These are phyloP conservation scores for Philhelius pedissequus DNA, from an alignment of 2,888 invertebrate species.

Conservation along the genomic window DNA sequence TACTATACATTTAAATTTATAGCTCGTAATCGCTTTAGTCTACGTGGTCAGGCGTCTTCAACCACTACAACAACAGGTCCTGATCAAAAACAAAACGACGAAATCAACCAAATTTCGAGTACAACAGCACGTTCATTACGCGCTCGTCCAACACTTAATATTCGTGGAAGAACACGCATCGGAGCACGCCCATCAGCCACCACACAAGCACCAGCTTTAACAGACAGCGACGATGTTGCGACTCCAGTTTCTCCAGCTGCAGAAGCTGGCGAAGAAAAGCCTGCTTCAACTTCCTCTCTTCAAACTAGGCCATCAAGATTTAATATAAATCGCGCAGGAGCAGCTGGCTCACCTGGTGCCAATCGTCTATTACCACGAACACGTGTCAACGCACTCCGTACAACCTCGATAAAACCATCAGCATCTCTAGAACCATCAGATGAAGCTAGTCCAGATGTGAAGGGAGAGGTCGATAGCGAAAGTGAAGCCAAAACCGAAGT, in stretches of 20 bases:
- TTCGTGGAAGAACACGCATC: slow-evolving; percentile 76
- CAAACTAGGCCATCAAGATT: slow-evolving; percentile 75
- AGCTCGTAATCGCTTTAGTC: slow-evolving; percentile 78
- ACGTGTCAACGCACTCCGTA: slow-evolving; percentile 71
- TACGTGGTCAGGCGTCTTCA: slow-evolving; percentile 75
- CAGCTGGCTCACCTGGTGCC: slow-evolving; percentile 41
- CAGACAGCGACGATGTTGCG: slow-evolving; percentile 28
- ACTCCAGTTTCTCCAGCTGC: slow-evolving; percentile 68
- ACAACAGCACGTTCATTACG: slow-evolving; percentile 75
- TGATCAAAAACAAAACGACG: slow-evolving; percentile 64
- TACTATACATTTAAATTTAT: slow-evolving; percentile 3
- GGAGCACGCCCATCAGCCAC: slow-evolving; percentile 70
- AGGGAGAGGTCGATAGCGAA: slow-evolving; percentile 70
- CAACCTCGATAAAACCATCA: slow-evolving; percentile 72
- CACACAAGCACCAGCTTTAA: slow-evolving; percentile 73
- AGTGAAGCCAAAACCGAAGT: slow-evolving; percentile 65
- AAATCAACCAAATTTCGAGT: slow-evolving; percentile 71
- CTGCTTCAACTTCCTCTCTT: slow-evolving; percentile 65
- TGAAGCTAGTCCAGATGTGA: slow-evolving; percentile 74
- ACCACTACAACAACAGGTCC: slow-evolving; percentile 70
- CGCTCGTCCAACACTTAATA: slow-evolving; percentile 74
- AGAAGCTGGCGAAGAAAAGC: slow-evolving; percentile 72
- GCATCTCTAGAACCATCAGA: slow-evolving; percentile 72
- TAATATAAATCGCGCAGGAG: slow-evolving; percentile 75
- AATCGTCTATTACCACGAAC: slow-evolving; percentile 76